Evolutionary conservation across 2,797 vertebrate species (phyloP).

Genomic region (Tadarida brasiliensis): DNA sequence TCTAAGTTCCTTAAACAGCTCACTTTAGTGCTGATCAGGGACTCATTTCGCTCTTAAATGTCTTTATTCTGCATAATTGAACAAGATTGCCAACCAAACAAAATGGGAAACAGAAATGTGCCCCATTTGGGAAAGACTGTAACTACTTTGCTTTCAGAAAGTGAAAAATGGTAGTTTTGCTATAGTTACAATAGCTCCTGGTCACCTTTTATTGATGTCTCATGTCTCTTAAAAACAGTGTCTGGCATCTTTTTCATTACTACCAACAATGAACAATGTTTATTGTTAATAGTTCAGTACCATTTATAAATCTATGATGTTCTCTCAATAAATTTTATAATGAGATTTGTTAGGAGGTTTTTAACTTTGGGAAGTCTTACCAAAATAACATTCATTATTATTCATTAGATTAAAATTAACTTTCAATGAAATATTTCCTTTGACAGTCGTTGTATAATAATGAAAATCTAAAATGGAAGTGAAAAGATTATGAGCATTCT

Average conservation of each 20-base stretch:
- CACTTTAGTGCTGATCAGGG: slow-evolving; percentile 52
- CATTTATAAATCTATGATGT: neutral
- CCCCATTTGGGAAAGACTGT: neutral
- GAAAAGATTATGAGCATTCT: slow-evolving; percentile 45
- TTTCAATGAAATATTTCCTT: slow-evolving; percentile 69
- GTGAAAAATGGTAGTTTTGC: neutral
- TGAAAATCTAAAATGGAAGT: slow-evolving; percentile 56
- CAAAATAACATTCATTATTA: slow-evolving; percentile 62
- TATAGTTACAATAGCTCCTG: neutral
- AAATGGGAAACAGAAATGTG: neutral
- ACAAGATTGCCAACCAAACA: slow-evolving; percentile 46
- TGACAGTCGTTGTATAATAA: slow-evolving; percentile 45
- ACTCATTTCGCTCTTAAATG: slow-evolving; percentile 57
- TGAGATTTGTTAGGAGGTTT: slow-evolving; percentile 34
- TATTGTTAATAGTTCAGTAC: slow-evolving; percentile 11
- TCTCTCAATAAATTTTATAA: slow-evolving; percentile 8
- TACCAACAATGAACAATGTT: neutral
- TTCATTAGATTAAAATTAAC: slow-evolving; percentile 69
- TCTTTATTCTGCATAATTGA: slow-evolving; percentile 66
- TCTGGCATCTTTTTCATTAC: neutral
- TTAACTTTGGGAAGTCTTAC: neutral
- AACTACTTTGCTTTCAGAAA: slow-evolving; percentile 17
- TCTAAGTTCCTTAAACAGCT: slow-evolving; percentile 30
- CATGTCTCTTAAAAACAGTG: neutral
- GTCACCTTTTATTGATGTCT: neutral